phyloP scores from a whole-genome alignment of 2,113 vertebrate species.

The Pseudopipra pipra region DNA sequence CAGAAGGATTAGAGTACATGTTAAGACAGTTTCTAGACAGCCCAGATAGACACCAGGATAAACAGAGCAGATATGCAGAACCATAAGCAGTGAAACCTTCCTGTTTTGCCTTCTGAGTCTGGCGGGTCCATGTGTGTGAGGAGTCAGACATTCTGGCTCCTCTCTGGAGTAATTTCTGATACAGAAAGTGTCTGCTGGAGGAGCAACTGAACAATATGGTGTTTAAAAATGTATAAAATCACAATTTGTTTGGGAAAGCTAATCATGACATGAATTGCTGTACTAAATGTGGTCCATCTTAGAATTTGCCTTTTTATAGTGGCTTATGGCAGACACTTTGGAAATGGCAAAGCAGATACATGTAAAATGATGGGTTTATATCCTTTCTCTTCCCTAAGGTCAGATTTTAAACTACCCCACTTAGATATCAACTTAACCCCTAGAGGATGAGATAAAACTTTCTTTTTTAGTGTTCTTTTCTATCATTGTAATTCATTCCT shows the following conservation, averaged over 20 bases:
- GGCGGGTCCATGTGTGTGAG: background rate
- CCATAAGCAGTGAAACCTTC: background rate
- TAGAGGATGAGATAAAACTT: background rate
- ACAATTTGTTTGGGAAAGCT: background rate
- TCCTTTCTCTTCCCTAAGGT: background rate
- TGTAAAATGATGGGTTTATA: background rate
- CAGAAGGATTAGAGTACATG: background rate
- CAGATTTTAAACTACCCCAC: background rate
- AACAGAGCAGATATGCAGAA: background rate
- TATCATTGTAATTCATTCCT: background rate
- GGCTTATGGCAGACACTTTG: background rate
- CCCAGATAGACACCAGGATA: background rate
- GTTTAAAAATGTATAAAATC: conserved; percentile 47
- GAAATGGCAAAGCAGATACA: background rate
- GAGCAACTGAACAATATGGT: background rate
- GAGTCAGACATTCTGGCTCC: conserved; percentile 31
- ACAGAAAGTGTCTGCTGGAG: background rate
- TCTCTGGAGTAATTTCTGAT: background rate
- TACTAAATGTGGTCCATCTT: background rate
- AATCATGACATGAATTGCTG: background rate
- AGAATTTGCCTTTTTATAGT: background rate
- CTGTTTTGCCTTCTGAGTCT: background rate
- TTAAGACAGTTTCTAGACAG: background rate
- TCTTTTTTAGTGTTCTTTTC: background rate
- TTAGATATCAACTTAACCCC: background rate